Base-by-base conservation (phyloP, 1,140 invertebrate genomes). In the Sesamia nonagrioides region DNA sequence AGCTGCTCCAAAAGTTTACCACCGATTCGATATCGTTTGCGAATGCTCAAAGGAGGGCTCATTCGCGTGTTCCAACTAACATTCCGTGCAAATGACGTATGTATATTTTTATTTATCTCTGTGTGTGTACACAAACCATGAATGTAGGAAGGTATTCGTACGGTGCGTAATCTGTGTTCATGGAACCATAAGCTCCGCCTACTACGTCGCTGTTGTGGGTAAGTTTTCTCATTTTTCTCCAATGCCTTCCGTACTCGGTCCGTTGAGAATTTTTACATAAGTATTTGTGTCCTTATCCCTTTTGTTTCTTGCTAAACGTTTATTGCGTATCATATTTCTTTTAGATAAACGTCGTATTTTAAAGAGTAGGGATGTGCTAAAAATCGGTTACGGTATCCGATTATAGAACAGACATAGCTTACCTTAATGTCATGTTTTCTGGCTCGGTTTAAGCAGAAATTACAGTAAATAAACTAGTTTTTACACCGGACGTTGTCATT, bases 261-360 rank as follows among this genome's bases (percentile, higher is more conserved):
- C 50, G 48, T n/a, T 71, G 45, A 54, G 68, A 17, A 54, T 71
- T 71, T 71, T 71, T 52, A 52, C 68, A 71, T 71, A 61, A 15
- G 37, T 60, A 45, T 66, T 71, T 71, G 48, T 48, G 50, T 45
- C 68, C n/a, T 50, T 35, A 52, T 54, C 48, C 27, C 50, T 37
- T 71, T 71, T 52, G 45, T 17, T 52, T 54, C 54, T 71, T 71
- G 21, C 15, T 35, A 71, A 71, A 71, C 48, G 48, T 54, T 71
- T 54, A 71, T 71, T 52, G 50, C 68, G 50, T 71, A 71, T 71
- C 45, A 71, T 71, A 71, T 71, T 71, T 71, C 68, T 71, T 71
- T 71, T 35, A 71, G 68, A 71, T 54, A 71, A 52, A 13, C 42
- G 33, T 17, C 15, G 45, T 52, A 37, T 11, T 71, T 71, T 71